Conservation (phyloP, 2,113 vertebrate genomes). For the Clarias magur region DNA sequence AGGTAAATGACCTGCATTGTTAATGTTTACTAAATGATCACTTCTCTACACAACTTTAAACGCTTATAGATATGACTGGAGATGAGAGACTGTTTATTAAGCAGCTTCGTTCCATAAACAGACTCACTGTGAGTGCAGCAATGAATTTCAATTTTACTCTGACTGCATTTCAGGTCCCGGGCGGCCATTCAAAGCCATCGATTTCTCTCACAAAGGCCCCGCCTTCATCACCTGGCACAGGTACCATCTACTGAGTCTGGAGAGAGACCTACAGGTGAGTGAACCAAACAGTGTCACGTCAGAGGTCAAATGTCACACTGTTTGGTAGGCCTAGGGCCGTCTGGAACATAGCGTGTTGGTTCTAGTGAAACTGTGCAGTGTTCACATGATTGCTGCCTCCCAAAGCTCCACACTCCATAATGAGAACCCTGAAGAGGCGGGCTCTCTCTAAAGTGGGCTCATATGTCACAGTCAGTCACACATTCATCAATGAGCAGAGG, state of each 20-base stretch:
- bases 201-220: constrained; percentile 96
- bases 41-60: neutral
- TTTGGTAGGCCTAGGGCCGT: too few species aligned
- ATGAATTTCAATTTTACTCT: neutral
- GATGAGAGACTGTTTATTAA: neutral
- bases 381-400: too few species aligned
- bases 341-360: too few species aligned
- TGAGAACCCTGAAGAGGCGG: too few species aligned
- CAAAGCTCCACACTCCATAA: neutral
- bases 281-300: neutral
- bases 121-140: neutral
- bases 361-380: too few species aligned
- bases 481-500: too few species aligned
- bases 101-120: neutral
- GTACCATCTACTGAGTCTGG: constrained; percentile 89
- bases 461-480: neutral
- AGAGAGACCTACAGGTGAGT: constrained; percentile 90
- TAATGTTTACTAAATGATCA: neutral
- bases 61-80: neutral
- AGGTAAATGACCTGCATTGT: neutral
- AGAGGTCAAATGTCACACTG: neutral
- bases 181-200: constrained; percentile 86
- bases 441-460: neutral
- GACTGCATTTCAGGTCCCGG: constrained; percentile 80
- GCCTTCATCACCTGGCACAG: constrained; percentile 98